Conservation (phyloP, 2,888 invertebrate genomes). For the Trachelus tabidus region DNA sequence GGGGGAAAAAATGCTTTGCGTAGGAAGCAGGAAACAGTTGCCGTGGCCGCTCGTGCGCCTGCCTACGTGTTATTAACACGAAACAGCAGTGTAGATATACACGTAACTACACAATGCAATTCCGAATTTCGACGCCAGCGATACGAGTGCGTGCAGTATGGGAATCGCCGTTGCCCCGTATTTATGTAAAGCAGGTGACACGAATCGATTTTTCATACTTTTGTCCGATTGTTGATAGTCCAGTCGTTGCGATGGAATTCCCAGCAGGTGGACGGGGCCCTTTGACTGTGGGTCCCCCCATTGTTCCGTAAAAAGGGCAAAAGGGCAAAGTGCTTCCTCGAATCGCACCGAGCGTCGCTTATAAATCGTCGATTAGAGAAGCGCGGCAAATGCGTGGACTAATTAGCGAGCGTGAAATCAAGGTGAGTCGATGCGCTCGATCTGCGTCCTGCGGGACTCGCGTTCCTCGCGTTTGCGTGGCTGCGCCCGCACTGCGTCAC, state of each 20-base stretch:
- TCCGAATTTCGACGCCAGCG: not conserved
- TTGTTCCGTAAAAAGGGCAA: no score
- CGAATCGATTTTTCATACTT: slow-evolving; percentile 43
- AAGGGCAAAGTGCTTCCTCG: not conserved
- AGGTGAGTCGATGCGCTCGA: slow-evolving; percentile 38
- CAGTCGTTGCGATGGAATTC: slow-evolving; percentile 21
- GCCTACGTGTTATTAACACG: no score
- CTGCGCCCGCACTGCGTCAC: slow-evolving; percentile 42
- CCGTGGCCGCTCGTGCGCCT: not conserved
- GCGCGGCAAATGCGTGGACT: slow-evolving; percentile 33
- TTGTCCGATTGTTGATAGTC: slow-evolving; percentile 21
- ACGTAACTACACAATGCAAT: slow-evolving; percentile 1
- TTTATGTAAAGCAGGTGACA: slow-evolving; percentile 43
- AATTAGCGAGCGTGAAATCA: slow-evolving; percentile 53
- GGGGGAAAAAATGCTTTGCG: not conserved
- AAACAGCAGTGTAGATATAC: no score
- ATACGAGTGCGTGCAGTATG: slow-evolving; percentile 28
- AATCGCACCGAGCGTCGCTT: slow-evolving; percentile 10
- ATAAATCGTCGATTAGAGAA: slow-evolving; percentile 37
- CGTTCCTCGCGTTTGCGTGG: slow-evolving; percentile 23
- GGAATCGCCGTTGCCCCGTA: slow-evolving; percentile 39
- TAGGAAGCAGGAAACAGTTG: slow-evolving; percentile 5
- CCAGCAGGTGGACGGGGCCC: no score
- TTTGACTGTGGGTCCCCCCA: no score
- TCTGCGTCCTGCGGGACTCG: slow-evolving; percentile 32